phyloP scores from a whole-genome alignment of 1,140 invertebrate genomes.

The Caenorhabditis tropicalis region DNA sequence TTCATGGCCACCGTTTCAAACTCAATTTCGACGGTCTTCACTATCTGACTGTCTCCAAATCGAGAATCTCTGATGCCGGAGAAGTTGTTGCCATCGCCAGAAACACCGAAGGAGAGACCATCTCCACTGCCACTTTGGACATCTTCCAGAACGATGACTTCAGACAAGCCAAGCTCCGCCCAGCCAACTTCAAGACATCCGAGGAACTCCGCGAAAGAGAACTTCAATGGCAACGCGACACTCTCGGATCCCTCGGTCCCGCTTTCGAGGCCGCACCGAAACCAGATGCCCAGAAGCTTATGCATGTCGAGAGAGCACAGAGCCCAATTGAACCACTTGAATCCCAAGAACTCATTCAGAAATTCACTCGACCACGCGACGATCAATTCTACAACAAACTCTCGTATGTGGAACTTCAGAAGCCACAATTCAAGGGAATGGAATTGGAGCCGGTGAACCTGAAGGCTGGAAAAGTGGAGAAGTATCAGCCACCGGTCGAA shows the following conservation, averaged over 20 bases:
- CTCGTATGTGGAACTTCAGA: slow-evolving; percentile 63
- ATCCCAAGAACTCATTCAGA: slow-evolving; percentile 68
- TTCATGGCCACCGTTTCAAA: slow-evolving; percentile 69
- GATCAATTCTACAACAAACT: slow-evolving; percentile 71
- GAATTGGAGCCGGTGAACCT: slow-evolving; percentile 66
- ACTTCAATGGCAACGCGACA: slow-evolving; percentile 62
- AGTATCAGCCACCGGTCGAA: slow-evolving; percentile 64
- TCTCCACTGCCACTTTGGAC: slow-evolving; percentile 65
- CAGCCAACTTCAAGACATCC: slow-evolving; percentile 63
- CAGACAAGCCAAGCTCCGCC: slow-evolving; percentile 66
- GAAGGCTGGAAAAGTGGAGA: slow-evolving; percentile 67
- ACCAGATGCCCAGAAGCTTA: slow-evolving; percentile 65
- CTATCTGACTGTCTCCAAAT: slow-evolving; percentile 67
- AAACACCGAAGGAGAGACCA: slow-evolving; percentile 68
- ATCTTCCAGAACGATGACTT: slow-evolving; percentile 70
- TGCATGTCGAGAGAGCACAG: slow-evolving; percentile 64
- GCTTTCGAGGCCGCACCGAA: slow-evolving; percentile 70
- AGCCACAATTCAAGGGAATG: slow-evolving; percentile 65
- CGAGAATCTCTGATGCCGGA: slow-evolving; percentile 68
- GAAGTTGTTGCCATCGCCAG: slow-evolving; percentile 68
- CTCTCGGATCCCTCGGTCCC: slow-evolving; percentile 56
- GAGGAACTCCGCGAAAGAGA: slow-evolving; percentile 64
- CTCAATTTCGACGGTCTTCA: slow-evolving; percentile 69
- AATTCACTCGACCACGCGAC: slow-evolving; percentile 67
- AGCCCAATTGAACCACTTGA: slow-evolving; percentile 69